Base-by-base conservation (phyloP, 2,113 vertebrate genomes). In the Alexandromys fortis region DNA sequence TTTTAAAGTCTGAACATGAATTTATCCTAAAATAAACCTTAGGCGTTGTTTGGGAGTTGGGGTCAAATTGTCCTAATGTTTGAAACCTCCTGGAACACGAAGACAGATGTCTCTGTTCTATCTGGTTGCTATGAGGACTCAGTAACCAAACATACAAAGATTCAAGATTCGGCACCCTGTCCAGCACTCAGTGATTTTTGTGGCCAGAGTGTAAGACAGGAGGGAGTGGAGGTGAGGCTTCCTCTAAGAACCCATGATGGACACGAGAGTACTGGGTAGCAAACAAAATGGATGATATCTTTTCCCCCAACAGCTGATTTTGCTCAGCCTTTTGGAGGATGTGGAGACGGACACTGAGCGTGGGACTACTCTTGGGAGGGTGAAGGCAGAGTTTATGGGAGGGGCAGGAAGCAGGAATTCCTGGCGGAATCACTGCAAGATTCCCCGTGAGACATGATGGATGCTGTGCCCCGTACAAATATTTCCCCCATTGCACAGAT, bases 1-100 rank as follows among this genome's bases (percentile, higher is more conserved):
- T 79, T 95, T 83, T 63, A 86, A 96, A 75, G 38, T 45, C 82
- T 83, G 35, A 68, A 93, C 70, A 72, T 33, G 75, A 78, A 92
- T 79, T 58, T 90, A 94, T 95, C 81, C 65, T 52, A 81, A 96
- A 88, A 22, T 28, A 70, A 1, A 92, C 55, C 14, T 86, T 58
- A 55, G 76, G 0, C 92, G 79, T 45, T 76, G 13, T 42, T 63
- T 55, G 55, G n/a, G 33, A 67, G 21, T 85, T 85, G 35, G n/a
- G 73, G 42, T 94, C 83, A 70, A 79, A 75, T 47, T 81, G 76
- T 47, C 58, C 95, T 68, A 9, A 61, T 35, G 73, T 82, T 86
- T 78, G 72, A 30, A 63, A 19, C 17, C 45, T 77, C 26, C 4
- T 68, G 1, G 47, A 47, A 68, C 26, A 22, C 47, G 77, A 92